Conservation (phyloP, 2,797 vertebrate genomes). For the Girardinus metallicus region DNA sequence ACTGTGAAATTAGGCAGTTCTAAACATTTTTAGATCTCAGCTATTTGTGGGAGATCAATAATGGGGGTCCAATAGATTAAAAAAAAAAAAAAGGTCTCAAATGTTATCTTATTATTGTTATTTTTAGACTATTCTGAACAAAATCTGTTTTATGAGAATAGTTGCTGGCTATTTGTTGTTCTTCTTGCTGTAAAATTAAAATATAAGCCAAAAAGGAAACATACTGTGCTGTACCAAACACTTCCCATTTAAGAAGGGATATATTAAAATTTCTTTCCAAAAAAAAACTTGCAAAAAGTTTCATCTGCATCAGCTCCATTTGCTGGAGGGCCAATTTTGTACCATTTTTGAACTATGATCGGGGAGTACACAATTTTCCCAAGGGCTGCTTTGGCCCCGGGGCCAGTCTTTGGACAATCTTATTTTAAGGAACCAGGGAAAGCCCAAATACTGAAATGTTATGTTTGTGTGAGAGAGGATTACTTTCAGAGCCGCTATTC, state of each 20-base stretch:
- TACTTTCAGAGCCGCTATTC: neutral
- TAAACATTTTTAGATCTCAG: neutral
- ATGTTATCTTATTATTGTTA: neutral
- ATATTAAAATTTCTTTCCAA: neutral
- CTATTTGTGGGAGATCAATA: neutral
- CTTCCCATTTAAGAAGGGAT: neutral
- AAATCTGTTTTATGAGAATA: neutral
- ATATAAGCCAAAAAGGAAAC: neutral
- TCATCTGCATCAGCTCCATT: neutral
- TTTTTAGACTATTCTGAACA: neutral
- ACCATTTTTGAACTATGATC: neutral
- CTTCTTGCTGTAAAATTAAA: neutral
- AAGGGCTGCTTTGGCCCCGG: neutral
- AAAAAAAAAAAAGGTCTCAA: neutral
- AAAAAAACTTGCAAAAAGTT: neutral
- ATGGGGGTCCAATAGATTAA: neutral
- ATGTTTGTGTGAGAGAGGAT: neutral
- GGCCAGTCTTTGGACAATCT: neutral
- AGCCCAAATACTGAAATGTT: neutral
- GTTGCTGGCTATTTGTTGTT: neutral
- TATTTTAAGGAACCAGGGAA: neutral
- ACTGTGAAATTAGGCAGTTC: neutral
- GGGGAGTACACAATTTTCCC: neutral
- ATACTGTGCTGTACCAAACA: neutral
- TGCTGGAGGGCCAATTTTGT: neutral